phyloP scores from a whole-genome alignment of 2,113 vertebrate genomes.

The Oxyruncus cristatus region DNA sequence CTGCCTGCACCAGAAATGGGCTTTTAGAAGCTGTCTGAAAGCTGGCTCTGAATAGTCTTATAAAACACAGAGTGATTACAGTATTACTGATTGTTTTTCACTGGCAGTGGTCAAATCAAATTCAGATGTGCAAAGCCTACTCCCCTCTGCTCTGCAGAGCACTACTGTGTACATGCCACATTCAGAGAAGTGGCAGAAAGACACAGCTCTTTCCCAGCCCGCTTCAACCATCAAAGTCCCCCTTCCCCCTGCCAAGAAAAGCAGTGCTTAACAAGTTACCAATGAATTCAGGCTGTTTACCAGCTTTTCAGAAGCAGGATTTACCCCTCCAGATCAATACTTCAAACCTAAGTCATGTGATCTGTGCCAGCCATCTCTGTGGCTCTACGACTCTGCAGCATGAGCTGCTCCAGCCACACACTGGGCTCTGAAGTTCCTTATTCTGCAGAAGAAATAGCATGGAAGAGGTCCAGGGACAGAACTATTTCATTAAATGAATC shows the following conservation, averaged over 20 bases:
- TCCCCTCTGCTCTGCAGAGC: neutral
- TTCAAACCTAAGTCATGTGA: neutral
- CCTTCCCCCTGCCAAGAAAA: neutral
- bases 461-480: neutral
- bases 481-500: neutral
- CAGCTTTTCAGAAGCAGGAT: neutral
- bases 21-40: neutral
- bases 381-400: neutral
- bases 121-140: neutral
- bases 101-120: neutral
- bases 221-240: neutral
- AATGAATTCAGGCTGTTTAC: neutral
- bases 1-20: neutral
- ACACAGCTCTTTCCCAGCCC: neutral
- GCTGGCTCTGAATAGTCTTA: neutral
- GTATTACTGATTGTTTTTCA: neutral
- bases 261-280: neutral
- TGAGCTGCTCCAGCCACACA: neutral
- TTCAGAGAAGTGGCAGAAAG: neutral
- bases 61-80: neutral
- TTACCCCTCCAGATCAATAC: neutral
- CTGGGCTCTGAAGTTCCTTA: neutral
- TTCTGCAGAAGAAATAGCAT: neutral
- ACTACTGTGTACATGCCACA: rapidly evolving
- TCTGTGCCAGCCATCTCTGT: neutral